phyloP scores from a whole-genome alignment of 2,113 vertebrate species.

The Meles meles region DNA sequence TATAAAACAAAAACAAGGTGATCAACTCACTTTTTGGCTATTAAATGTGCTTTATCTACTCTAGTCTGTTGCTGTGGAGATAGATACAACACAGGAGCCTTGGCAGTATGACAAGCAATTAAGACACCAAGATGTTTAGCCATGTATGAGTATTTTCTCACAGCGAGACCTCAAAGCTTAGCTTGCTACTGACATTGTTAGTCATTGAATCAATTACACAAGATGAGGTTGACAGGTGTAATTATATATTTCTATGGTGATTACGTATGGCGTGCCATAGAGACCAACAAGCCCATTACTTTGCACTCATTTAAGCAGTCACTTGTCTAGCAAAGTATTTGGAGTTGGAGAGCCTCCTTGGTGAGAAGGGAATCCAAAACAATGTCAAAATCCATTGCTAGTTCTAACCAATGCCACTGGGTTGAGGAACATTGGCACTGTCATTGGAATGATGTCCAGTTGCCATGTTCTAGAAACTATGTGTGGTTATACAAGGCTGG shows the following conservation, averaged over 20 bases:
- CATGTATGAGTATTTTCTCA: conserved; percentile 86
- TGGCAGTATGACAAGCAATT: conserved; percentile 86
- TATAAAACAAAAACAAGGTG: conserved; percentile 62
- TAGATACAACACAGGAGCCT: conserved; percentile 76
- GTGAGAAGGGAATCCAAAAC: conserved; percentile 69
- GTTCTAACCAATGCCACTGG: conserved; percentile 72
- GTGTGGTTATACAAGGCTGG: conserved; percentile 35
- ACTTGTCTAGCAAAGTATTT: conserved; percentile 82
- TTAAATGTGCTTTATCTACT: conserved; percentile 77
- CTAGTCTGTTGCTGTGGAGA: conserved; percentile 82
- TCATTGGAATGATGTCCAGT: conserved; percentile 37
- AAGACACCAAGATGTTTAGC: conserved; percentile 87
- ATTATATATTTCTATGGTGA: conserved; percentile 91
- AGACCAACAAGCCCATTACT: conserved; percentile 85
- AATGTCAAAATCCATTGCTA: conserved; percentile 61
- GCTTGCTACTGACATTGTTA: conserved; percentile 82
- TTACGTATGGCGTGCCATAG: conserved; percentile 86
- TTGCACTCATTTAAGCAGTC: conserved; percentile 80
- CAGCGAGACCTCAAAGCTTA: conserved; percentile 83
- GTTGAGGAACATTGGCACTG: conserved; percentile 25
- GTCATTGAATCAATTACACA: conserved; percentile 89
- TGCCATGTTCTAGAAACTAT: conserved; percentile 28
- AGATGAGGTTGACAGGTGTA: conserved; percentile 91
- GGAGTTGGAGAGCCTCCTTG: conserved; percentile 70
- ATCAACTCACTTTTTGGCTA: conserved; percentile 69